These are phyloP conservation scores for Drosophila tristis DNA, from an alignment of 1,140 invertebrate species.

Conservation along the genomic window DNA sequence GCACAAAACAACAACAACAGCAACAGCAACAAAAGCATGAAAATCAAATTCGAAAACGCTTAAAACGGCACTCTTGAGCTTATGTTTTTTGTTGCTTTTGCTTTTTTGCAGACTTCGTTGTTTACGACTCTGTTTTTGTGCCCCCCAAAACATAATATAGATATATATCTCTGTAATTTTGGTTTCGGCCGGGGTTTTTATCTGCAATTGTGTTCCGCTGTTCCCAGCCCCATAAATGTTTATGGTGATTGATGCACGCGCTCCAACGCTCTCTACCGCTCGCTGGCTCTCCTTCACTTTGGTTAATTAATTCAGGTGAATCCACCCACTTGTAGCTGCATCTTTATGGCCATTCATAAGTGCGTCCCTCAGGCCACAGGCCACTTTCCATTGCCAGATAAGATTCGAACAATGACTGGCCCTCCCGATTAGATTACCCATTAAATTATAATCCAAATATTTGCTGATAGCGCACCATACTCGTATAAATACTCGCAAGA, in stretches of 20 bases:
- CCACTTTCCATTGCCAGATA: slow-evolving; percentile 29
- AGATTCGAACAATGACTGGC: slow-evolving; percentile 5
- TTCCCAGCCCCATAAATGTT: slow-evolving; percentile 44
- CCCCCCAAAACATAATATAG: slow-evolving; percentile 25
- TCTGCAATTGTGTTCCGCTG: slow-evolving; percentile 54
- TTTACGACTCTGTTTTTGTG: slow-evolving; percentile 50
- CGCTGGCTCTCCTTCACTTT: background rate
- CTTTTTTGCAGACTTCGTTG: slow-evolving; percentile 6
- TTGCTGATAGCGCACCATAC: slow-evolving; percentile 10
- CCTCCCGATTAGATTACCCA: slow-evolving; percentile 41
- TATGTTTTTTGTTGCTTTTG: slow-evolving; percentile 18
- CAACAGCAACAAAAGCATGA: slow-evolving; percentile 29
- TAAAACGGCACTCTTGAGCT: slow-evolving; percentile 45
- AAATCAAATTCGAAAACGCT: slow-evolving; percentile 48
- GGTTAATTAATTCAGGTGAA: slow-evolving; percentile 44
- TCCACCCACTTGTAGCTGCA: slow-evolving; percentile 20
- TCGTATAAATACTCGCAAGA: slow-evolving; percentile 16
- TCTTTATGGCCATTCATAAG: slow-evolving; percentile 37
- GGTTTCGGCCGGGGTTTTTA: slow-evolving; percentile 27
- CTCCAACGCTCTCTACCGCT: background rate
- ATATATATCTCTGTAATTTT: slow-evolving; percentile 34
- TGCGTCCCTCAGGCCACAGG: slow-evolving; percentile 18
- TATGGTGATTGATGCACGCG: slow-evolving; percentile 46
- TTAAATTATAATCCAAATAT: slow-evolving; percentile 50
- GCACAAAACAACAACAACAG: slow-evolving; percentile 19